Percentiles rank a stretch among this genome's conserved stretches.
Conservation (phyloP, 1,140 invertebrate genomes). For the Zaprionus gabonicus region DNA sequence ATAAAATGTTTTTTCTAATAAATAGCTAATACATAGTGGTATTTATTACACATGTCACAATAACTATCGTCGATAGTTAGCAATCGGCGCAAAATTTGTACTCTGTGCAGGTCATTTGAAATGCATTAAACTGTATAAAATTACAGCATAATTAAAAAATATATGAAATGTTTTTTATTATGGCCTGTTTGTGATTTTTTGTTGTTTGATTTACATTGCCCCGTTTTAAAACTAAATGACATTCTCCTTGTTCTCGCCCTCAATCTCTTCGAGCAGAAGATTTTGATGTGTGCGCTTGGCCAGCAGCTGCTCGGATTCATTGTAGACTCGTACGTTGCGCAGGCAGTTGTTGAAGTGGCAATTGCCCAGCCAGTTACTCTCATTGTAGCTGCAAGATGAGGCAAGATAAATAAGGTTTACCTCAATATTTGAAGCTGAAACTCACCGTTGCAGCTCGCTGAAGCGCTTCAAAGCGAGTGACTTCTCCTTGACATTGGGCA, state of each 20-base stretch:
- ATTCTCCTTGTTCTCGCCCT: constrained; percentile 65
- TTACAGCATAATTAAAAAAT: background rate
- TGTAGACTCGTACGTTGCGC: constrained; percentile 42
- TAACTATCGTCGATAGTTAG: no score
- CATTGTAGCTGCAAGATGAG: constrained; percentile 49
- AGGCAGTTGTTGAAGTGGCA: constrained; percentile 57
- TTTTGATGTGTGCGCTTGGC: constrained; percentile 52
- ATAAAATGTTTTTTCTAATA: background rate
- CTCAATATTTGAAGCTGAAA: background rate
- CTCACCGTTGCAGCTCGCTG: constrained; percentile 56
- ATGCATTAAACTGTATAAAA: background rate
- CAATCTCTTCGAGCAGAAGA: constrained; percentile 57
- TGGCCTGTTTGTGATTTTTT: background rate
- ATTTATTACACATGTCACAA: no score
- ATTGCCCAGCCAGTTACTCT: constrained; percentile 50
- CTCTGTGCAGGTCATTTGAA: no score
- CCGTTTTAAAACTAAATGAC: constrained; percentile 34
- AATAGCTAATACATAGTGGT: no score
- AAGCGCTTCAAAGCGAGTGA: constrained; percentile 34
- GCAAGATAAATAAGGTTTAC: background rate
- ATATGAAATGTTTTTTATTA: background rate
- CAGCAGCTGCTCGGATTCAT: constrained; percentile 56
- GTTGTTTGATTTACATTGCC: constrained; percentile 20
- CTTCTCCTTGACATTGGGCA: constrained; percentile 31
- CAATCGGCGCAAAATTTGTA: no score